Percentiles rank a stretch among this genome's conserved stretches.
Evolutionary conservation across 2,888 invertebrate genomes (phyloP).

Genomic region (Pogonocherus hispidulus): DNA sequence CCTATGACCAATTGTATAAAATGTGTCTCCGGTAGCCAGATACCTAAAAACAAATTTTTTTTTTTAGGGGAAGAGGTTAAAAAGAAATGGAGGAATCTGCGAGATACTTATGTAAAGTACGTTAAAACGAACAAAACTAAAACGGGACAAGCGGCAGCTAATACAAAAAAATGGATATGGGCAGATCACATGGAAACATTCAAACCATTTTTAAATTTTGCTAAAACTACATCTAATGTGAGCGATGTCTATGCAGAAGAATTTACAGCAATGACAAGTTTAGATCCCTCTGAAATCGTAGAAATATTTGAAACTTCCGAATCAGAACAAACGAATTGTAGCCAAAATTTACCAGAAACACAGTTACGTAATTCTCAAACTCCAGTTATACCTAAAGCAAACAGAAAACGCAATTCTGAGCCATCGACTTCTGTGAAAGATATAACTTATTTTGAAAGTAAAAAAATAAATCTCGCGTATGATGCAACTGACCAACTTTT

Average conservation of each 20-base stretch:
- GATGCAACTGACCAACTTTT: conserved; percentile 25
- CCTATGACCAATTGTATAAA: conserved; percentile 47
- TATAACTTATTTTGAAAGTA: conserved; percentile 32
- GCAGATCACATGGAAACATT: conserved; percentile 32
- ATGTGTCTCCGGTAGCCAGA: conserved; percentile 47
- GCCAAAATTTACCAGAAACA: not conserved
- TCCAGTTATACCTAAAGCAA: not conserved
- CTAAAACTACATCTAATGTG: conserved; percentile 31
- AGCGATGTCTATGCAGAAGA: not conserved
- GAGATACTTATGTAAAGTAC: conserved; percentile 43
- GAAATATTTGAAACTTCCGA: conserved; percentile 4
- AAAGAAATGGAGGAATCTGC: conserved; percentile 47
- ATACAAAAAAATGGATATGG: conserved; percentile 25
- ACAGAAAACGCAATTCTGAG: not conserved
- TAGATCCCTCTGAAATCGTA: not conserved
- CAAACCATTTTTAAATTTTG: conserved; percentile 29
- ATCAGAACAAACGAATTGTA: conserved; percentile 5
- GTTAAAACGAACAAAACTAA: conserved; percentile 36
- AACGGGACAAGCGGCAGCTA: conserved; percentile 34
- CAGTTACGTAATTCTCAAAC: not conserved
- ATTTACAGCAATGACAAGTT: not conserved
- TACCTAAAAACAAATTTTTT: conserved; percentile 43
- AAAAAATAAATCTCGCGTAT: not conserved
- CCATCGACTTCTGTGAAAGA: conserved; percentile 7
- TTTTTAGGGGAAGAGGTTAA: conserved; percentile 46